A percentile compares a stretch with the other conserved stretches of the same genome.
Evolutionary conservation across 2,888 invertebrate genomes (phyloP).

Genomic region (Perithous albicinctus): DNA sequence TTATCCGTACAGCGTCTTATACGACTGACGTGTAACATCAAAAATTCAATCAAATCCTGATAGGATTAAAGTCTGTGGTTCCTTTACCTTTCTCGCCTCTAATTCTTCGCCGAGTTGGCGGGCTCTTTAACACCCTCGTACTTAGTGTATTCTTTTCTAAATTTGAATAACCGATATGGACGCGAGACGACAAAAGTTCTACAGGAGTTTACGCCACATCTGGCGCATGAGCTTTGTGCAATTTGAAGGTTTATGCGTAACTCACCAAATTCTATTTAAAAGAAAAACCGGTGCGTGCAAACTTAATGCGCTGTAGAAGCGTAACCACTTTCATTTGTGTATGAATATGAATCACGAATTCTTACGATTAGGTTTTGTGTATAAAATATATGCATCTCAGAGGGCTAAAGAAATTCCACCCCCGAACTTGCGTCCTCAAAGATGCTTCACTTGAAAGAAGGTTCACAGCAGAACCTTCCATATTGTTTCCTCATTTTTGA

Average conservation of each 20-base stretch:
- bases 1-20: constrained; percentile 1
- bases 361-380: too few relatives aligned
- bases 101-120: background rate
- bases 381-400: too few relatives aligned
- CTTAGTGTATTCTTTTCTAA: background rate
- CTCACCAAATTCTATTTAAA: too few relatives aligned
- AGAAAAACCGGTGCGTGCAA: too few relatives aligned
- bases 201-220: background rate
- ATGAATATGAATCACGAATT: too few relatives aligned
- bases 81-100: background rate
- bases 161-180: background rate
- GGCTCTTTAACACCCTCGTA: background rate
- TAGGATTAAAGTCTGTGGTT: constrained; percentile 22
- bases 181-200: background rate
- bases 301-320: too few relatives aligned
- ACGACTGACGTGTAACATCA: constrained; percentile 7
- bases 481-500: too few relatives aligned
- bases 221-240: background rate
- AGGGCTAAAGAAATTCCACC: too few relatives aligned
- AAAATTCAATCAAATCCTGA: constrained; percentile 53
- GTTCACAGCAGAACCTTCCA: too few relatives aligned
- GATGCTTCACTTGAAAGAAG: too few relatives aligned
- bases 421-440: too few relatives aligned
- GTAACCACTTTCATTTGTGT: too few relatives aligned
- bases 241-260: background rate